Percentiles rank a stretch among this genome's conserved stretches.
Evolutionary conservation across 2,113 vertebrate genomes (phyloP).

Genomic region (Mandrillus leucophaeus): DNA sequence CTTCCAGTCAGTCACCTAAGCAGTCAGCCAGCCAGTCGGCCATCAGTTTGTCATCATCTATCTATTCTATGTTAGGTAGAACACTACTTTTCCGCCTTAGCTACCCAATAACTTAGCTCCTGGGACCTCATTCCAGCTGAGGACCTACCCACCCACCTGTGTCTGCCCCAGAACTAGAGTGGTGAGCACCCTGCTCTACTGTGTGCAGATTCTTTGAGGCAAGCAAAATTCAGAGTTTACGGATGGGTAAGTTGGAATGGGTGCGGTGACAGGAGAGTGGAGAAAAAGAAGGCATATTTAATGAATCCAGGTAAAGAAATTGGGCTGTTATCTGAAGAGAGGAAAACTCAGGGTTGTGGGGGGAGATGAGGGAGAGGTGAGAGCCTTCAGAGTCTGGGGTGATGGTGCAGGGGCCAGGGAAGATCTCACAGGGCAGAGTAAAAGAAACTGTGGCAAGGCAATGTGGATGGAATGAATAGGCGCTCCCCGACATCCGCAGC

Average conservation of each 20-base stretch:
- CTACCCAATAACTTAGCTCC: too few species aligned
- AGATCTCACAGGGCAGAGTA: too few species aligned
- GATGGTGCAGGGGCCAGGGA: too few species aligned
- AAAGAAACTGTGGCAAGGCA: neutral
- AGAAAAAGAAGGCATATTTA: neutral
- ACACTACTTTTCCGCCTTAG: neutral
- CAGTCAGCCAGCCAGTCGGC: too few species aligned
- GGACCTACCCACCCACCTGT: fast-evolving
- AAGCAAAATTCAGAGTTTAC: neutral
- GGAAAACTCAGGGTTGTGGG: neutral
- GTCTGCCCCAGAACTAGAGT: neutral
- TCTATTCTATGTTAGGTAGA: neutral
- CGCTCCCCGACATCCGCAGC: fast-evolving
- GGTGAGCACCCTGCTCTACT: fast-evolving
- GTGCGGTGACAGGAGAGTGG: fast-evolving
- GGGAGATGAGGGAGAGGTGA: neutral
- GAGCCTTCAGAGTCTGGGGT: neutral
- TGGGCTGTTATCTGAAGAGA: neutral
- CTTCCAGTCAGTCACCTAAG: too few species aligned
- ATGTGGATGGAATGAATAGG: neutral
- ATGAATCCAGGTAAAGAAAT: neutral
- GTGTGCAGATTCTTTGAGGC: neutral
- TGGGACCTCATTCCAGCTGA: fast-evolving
- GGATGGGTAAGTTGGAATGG: too few species aligned
- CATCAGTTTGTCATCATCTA: neutral